Base-by-base conservation (phyloP, 2,888 invertebrate species). In the Philaethria dido region DNA sequence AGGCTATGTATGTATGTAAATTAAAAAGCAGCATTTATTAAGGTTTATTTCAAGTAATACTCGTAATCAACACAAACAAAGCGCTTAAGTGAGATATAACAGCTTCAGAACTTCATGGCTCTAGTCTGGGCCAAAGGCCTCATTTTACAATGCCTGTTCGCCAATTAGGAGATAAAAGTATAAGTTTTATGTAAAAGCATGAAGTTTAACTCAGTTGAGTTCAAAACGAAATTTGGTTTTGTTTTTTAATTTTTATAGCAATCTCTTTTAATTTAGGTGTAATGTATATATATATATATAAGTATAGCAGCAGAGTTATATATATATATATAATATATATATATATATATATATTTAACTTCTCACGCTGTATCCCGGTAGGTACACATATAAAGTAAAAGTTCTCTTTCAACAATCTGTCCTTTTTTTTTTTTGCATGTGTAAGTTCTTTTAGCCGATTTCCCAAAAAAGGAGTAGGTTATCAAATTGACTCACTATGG, bases 61-160 rank as follows among this genome's bases (percentile, higher is more conserved):
- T 50, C 48, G 57, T 64, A 57, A 64, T 64, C 55, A 64, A 36
- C 59, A 45, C 14, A 60, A 60, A 64, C 42, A 39, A 59, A 64
- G 54, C 59, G 60, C 42, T 59, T 65, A 39, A n/a, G n/a, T 48
- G 50, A 59, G 50, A 45, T 60, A 33, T 57, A 60, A 60, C 47
- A 65, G 59, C 60, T n/a, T n/a, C 44, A 65, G 50, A 65, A 65
- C 59, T 65, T 60, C n/a, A n/a, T n/a, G n/a, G n/a, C n/a, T n/a
- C n/a, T n/a, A n/a, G n/a, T n/a, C n/a, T n/a, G n/a, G n/a, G n/a
- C n/a, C 59, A 65, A 65, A 64, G 39, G 64, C 48, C 57, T 50
- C 50, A 36, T 65, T 60, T 65, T 57, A 59, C 64, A 65, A 60
- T 60, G 60, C 45, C 60, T 60, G 29, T 45, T 20, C 9, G 45